These are phyloP conservation scores for Pentalonia nigronervosa DNA, from an alignment of 1,140 invertebrate genomes.

Conservation along the genomic window DNA sequence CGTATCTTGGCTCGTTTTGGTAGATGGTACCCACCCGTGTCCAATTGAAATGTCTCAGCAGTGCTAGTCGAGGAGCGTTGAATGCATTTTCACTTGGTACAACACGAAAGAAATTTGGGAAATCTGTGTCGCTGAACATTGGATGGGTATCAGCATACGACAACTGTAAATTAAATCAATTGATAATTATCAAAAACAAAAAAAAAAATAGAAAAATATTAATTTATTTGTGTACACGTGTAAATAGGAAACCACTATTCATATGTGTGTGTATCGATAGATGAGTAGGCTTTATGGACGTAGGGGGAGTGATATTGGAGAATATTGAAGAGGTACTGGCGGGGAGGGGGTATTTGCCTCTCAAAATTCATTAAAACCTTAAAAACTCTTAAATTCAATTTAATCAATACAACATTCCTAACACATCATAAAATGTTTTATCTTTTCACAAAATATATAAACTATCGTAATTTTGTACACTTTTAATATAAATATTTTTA, in stretches of 20 bases:
- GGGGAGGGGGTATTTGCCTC: background rate
- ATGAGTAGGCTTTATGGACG: no score
- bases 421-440: background rate
- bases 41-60: slow-evolving; percentile 95
- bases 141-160: slow-evolving; percentile 98
- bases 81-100: slow-evolving; percentile 96
- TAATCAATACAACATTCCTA: background rate
- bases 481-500: background rate
- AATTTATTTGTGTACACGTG: background rate
- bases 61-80: slow-evolving; percentile 87
- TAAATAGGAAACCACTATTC: background rate
- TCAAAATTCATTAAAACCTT: background rate
- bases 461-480: background rate
- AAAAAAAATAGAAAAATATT: background rate
- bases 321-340: no score
- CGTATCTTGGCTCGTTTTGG: slow-evolving; percentile 94
- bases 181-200: background rate
- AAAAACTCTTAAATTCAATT: background rate
- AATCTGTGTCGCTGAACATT: slow-evolving; percentile 93
- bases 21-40: slow-evolving; percentile 95
- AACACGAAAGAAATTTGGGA: slow-evolving; percentile 95
- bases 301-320: background rate
- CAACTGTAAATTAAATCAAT: slow-evolving; percentile 69
- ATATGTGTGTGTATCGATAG: background rate
- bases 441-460: background rate